Evolutionary conservation across 2,888 invertebrate species (phyloP), one percentile per base, ranked within the genome.

Genomic region (Clistopyga incitator): DNA sequence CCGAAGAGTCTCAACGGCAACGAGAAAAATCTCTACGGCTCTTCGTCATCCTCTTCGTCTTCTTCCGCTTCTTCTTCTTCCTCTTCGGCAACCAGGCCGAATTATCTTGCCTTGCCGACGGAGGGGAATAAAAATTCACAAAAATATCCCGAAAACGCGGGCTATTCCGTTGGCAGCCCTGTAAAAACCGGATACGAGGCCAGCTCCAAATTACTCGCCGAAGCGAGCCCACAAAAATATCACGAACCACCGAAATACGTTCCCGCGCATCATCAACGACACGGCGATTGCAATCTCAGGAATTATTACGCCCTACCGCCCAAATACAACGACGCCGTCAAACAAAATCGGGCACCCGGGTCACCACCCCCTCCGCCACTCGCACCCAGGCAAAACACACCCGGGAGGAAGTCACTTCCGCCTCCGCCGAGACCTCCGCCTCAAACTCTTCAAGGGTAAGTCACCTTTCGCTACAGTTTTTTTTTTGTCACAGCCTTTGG

Each of bases 381-480:
- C 13, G 93, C 92, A 1, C 93, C 93, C 1, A 88, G 92, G 54
- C 90, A 90, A n/a, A 90, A 90, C 54, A 91, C 88, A 20, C 90
- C 91, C 0, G 88, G 91, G 1, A 90, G 91, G 38, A 93, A 92
- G 68, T 90, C 92, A 1, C 84, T 92, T 15, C 92, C 92, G 11
- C 92, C 92, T 3, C 93, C 93, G 25, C 93, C 93, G 0, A 89
- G 93, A 84, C 93, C 93, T 0, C 92, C 92, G 25, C 91, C 90
- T 29, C 90, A 89, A 34, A 78, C 86, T 50, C 86, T 88, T 52
- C 89, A 88, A 84, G 91, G 91, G 92, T 92, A 81, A 91, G 91
- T 89, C n/a, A n/a, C n/a, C n/a, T 42, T 20, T 56, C 34, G 1
- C 34, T 13, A 15, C 25, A 52, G 15, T 65, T 23, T 64, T 64